Evolutionary conservation across 1,140 invertebrate genomes (phyloP), one percentile per base, ranked within the genome.

Genomic region (Drosophila tropicalis): DNA sequence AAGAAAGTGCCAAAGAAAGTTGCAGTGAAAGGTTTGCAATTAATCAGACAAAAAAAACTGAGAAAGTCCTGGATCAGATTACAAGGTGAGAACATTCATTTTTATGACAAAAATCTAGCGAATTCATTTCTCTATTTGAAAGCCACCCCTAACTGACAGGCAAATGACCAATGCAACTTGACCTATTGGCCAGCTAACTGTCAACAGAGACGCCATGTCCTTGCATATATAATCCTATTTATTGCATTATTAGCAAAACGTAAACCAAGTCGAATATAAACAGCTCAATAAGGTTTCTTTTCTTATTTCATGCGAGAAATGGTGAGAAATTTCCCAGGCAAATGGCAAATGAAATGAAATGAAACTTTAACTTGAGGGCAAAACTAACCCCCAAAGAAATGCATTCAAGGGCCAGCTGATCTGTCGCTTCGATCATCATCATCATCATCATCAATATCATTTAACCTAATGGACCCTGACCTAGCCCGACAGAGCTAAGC

Each of bases 381-480:
- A 44, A 76, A 82, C 15, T 65, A 79, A 76, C 79, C 83, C 79
- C 69, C 67, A 55, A 25, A 19, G 0, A 29, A 34, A 2, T 10
- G 15, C n/a, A 34, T 40, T 51, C 36, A 66, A 22, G 63, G 34
- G 71, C 82, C 80, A 87, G 80, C 84, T 87, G 83, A 87, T 87
- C 72, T 58, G 7, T 41, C 47, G 32, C 32, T 32, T 19, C 41
- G 15, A 65, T 62, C 56, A 36, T 47, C 54, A 66, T 54, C 65
- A 66, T 54, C 65, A 79, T 79, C 72, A 82, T 87, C 84, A 89
- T 89, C 84, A 89, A 89, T 89, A 90, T 90, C 79, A 83, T 90
- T 90, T 90, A 90, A 90, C 86, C 86, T 90, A 90, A 90, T 90
- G 73, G 86, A 74, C 86, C 82, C 84, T 87, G 84, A 87, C 84